phyloP scores from a whole-genome alignment of 2,113 vertebrate species.

The Mesocricetus auratus region DNA sequence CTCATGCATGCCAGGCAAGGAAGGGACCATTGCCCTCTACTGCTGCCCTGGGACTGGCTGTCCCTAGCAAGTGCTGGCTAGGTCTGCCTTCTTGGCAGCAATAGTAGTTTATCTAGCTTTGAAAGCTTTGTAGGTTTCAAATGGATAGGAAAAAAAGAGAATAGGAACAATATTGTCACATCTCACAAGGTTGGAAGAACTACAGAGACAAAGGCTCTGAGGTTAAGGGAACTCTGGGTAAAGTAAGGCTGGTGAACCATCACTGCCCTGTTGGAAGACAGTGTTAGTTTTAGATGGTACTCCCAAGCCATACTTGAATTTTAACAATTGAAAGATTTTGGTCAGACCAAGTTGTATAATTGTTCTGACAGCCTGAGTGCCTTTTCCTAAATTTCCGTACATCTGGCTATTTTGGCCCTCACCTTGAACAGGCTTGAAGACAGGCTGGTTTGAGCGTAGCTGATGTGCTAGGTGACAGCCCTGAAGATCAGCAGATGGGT shows the following conservation, averaged over 20 bases:
- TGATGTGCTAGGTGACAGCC: neutral
- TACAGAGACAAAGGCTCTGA: neutral
- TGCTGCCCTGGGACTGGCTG: neutral
- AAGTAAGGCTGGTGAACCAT: neutral
- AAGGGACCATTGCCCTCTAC: neutral
- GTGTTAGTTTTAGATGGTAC: neutral
- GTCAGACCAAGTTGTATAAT: neutral
- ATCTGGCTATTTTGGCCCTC: neutral
- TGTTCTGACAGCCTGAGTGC: neutral
- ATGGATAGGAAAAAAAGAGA: slow-evolving; percentile 7
- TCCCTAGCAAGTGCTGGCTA: neutral
- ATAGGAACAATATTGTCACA: neutral
- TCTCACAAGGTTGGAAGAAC: neutral
- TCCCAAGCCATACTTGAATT: slow-evolving; percentile 2
- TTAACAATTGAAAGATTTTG: neutral
- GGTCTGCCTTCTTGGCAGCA: neutral
- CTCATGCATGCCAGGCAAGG: neutral
- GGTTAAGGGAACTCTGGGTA: neutral
- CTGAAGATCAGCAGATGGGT: neutral
- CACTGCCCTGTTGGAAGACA: neutral
- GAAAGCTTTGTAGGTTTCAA: slow-evolving; percentile 24
- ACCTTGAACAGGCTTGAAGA: neutral
- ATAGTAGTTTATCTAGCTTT: neutral
- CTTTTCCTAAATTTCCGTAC: slow-evolving; percentile 10
- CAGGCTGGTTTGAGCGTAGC: neutral